A percentile compares a stretch with the other conserved stretches of the same genome.
Conservation (phyloP, 2,888 invertebrate species). For the Brenthis daphne region DNA sequence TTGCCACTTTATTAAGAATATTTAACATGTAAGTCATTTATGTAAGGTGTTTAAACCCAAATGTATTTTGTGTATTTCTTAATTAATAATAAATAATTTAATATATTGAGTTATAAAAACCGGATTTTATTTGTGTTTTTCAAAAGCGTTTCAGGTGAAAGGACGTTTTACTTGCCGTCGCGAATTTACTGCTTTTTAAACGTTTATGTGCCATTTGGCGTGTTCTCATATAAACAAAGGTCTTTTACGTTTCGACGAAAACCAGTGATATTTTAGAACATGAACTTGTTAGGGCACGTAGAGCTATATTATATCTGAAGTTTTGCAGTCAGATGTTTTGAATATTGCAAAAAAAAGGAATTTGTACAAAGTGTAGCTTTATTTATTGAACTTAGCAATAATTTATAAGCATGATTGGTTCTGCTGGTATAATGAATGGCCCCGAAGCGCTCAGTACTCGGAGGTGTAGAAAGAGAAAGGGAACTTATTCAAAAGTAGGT, state of each 20-base stretch:
- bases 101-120: conserved; percentile 29
- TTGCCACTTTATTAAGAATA: not conserved
- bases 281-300: conserved; percentile 35
- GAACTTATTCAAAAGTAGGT: conserved; percentile 81
- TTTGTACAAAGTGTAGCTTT: conserved; percentile 10
- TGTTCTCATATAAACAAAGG: conserved; percentile 58
- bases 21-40: not conserved
- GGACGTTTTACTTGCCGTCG: conserved; percentile 67
- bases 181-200: conserved; percentile 69
- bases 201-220: conserved; percentile 70
- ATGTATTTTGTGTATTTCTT: not conserved
- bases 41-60: not conserved
- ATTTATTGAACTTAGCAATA: conserved; percentile 23
- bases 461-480: conserved; percentile 81
- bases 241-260: conserved; percentile 51
- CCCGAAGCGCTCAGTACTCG: conserved; percentile 55
- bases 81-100: conserved; percentile 9
- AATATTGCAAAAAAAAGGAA: not conserved
- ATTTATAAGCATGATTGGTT: conserved; percentile 34
- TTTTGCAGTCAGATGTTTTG: conserved; percentile 13
- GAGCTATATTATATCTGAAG: conserved; percentile 6
- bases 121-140: conserved; percentile 42
- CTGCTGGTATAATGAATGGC: conserved; percentile 63
- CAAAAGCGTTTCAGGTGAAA: conserved; percentile 62
- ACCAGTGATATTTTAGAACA: conserved; percentile 56